Evolutionary conservation across 2,888 invertebrate species (phyloP), one percentile per base, ranked within the genome.

Genomic region (Agrotis exclamationis): DNA sequence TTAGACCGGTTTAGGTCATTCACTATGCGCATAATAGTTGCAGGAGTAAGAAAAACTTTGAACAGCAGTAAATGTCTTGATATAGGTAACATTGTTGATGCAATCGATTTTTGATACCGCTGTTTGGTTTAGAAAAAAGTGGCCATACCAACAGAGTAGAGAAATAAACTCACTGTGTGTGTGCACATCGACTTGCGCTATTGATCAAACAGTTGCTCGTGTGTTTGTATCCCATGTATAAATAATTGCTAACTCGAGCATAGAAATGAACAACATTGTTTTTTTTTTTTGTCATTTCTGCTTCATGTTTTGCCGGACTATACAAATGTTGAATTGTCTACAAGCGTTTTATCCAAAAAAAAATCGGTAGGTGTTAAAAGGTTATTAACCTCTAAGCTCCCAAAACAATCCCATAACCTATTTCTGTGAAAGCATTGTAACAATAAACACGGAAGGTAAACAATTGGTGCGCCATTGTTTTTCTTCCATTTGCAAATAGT

Each of bases 401-500:
- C 60, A 72, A 22, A 68, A 64, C 64, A 77, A 72, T 68, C 28
- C 47, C 51, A 22, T 48, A 63, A 58, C 33, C 63, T 57, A 81
- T 81, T 79, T 81, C 58, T 64, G 47, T 33, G 44, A 67, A 51
- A 48, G 62, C 53, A 47, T 58, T 65, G 47, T 56, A 54, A 64
- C 64, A 77, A 72, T 72, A 81, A 72, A 64, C 54, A 24, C 54
- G 62, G 57, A 64, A 68, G 54, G 54, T 67, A 67, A 67, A 81
- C 78, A 81, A 71, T 58, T 54, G 53, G 57, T 56, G 45, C 22
- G 64, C 63, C 54, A 60, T 66, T 75, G 69, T 70, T 64, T 76
- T 71, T 70, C 64, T 75, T 69, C 54, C 60, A 79, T 79, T 79
- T 62, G 63, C 65, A 71, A 70, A 72, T 59, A 28, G 20, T 62